Base-by-base conservation (phyloP, 2,797 vertebrate genomes). In the Pyrocephalus nanus region DNA sequence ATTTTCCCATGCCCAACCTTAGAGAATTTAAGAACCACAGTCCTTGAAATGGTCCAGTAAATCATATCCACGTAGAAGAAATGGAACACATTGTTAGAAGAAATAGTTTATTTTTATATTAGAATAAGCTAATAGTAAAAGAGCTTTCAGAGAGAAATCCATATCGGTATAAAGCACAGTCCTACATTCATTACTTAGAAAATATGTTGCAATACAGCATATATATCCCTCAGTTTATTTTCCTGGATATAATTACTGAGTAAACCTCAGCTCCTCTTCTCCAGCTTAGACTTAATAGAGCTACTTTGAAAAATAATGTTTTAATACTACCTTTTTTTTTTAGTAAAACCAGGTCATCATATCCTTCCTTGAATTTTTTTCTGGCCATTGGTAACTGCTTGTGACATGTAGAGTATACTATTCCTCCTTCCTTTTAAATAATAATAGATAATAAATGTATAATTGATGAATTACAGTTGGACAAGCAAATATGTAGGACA, bases 21-120 rank as follows among this genome's bases (percentile, higher is more conserved):
- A 78, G 36, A 60, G 19, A 62, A 53, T 85, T 88, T 80, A 76
- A 71, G 79, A 94, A 72, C 57, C 48, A 71, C 38, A 81, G 77
- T 72, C 40, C 60, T 83, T 86, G 54, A 81, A 84, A 84, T 36
- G 8, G 21, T 72, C 69, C 85, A 57, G 89, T 51, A 21, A 61
- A 76, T 50, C 15, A 3, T n/a, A 67, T 23, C 78, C 1, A 3
- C 40, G 22, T 53, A 79, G 43, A 8, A 82, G 34, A 69, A 88
- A 83, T 0, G 22, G 43, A 77, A 79, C 8, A 64, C 3, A 26
- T 38, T 61, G 64, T 69, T 55, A 88, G 25, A 75, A 82, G 9
- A 88, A 67, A 45, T 47, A 17, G 6, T 65, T 67, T 25, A 3
- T 48, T 70, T 62, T 50, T 11, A 19, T 32, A 36, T 53, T 74